phyloP scores from a whole-genome alignment of 2,797 vertebrate genomes.

The Mus spretus region DNA sequence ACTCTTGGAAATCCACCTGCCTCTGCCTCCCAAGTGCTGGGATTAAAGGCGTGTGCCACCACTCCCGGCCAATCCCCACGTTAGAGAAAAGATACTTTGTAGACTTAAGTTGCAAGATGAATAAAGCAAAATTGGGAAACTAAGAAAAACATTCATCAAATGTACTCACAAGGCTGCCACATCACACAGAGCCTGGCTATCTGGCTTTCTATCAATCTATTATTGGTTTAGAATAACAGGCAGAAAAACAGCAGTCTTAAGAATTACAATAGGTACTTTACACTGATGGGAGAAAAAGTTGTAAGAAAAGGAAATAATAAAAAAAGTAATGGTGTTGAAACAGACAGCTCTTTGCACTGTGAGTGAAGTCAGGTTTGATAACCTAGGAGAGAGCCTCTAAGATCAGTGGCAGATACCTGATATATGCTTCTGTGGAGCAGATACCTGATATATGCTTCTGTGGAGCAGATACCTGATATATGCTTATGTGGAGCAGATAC shows the following conservation, averaged over 20 bases:
- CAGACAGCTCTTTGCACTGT: neutral
- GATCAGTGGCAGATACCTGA: neutral
- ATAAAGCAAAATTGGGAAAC: neutral
- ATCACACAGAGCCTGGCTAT: neutral
- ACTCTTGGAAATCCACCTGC: too few relatives aligned
- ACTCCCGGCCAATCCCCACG: neutral
- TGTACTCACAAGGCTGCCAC: neutral
- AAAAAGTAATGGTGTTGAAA: conserved; percentile 1
- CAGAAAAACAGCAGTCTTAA: neutral
- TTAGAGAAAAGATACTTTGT: neutral
- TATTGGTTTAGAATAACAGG: neutral
- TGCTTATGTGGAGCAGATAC: neutral
- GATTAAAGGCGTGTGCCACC: too few relatives aligned
- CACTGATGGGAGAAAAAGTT: neutral
- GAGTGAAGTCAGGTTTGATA: neutral
- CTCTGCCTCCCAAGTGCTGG: too few relatives aligned
- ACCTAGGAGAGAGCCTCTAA: neutral
- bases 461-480: neutral
- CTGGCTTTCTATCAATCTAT: neutral
- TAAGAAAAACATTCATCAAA: neutral
- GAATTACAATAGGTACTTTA: neutral
- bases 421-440: neutral
- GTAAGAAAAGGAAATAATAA: neutral
- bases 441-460: neutral
- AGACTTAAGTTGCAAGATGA: neutral